Conservation (phyloP, 2,797 vertebrate species). For the Pseudochirops cupreus region DNA sequence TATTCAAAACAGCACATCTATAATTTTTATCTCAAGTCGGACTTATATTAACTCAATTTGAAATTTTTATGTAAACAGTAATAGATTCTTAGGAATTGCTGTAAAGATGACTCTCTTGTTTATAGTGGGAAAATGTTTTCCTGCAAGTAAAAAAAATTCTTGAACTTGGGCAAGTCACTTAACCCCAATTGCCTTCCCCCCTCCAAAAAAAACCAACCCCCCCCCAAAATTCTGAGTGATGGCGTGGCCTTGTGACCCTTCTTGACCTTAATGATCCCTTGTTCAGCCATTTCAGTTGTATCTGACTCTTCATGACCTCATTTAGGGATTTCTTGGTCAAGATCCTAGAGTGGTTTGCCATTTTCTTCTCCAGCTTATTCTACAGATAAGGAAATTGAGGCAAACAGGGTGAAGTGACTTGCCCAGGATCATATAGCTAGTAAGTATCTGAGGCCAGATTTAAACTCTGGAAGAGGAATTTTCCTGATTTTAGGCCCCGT, state of each 20-base stretch:
- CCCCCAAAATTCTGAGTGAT: background rate
- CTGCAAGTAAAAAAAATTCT: background rate
- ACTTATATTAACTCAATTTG: conserved; percentile 30
- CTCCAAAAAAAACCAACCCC: too few species aligned
- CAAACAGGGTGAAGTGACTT: background rate
- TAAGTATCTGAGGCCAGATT: background rate
- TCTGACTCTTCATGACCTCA: background rate
- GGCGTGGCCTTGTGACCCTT: background rate
- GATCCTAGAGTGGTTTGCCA: too few species aligned
- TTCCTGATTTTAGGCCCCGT: too few species aligned
- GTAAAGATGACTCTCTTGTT: conserved; percentile 29
- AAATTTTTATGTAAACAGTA: conserved; percentile 21
- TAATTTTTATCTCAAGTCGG: conserved; percentile 12
- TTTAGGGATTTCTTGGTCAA: background rate
- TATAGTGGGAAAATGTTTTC: background rate
- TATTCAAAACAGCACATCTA: background rate
- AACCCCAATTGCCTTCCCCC: too few species aligned
- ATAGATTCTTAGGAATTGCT: conserved; percentile 23
- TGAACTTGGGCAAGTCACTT: too few species aligned
- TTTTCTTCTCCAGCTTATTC: too few species aligned
- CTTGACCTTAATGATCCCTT: background rate
- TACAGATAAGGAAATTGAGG: too few species aligned
- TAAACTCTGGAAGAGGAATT: background rate
- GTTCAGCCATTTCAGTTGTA: background rate
- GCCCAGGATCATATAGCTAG: background rate